Percentiles rank a stretch among this genome's conserved stretches.
phyloP scores from a whole-genome alignment of 2,113 vertebrate species.

The Pachyramphus minor region DNA sequence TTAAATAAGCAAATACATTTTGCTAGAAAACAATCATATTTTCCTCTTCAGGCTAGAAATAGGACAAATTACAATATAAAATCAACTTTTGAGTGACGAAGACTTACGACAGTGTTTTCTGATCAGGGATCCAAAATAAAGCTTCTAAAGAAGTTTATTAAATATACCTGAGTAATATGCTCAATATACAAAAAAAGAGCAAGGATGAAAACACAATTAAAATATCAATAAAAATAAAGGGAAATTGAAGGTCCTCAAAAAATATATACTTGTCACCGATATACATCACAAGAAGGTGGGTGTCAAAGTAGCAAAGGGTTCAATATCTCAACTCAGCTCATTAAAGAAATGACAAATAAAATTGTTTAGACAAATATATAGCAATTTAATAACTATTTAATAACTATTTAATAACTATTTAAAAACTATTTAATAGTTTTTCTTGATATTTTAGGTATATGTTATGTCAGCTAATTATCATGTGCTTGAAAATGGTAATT shows the following conservation, averaged over 20 bases:
- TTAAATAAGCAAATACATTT: not conserved
- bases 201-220: not conserved
- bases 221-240: not conserved
- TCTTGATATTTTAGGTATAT: not conserved
- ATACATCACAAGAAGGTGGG: fast-evolving
- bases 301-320: not conserved
- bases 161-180: not conserved
- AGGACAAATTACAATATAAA: not conserved
- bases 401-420: no score
- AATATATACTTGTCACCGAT: not conserved
- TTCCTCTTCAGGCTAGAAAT: not conserved
- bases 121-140: not conserved
- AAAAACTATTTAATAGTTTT: not conserved
- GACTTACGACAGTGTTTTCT: not conserved
- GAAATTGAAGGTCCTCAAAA: not conserved
- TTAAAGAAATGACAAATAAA: not conserved
- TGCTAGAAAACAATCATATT: not conserved
- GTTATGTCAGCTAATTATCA: not conserved
- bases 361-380: not conserved
- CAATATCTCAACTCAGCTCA: not conserved
- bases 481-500: not conserved
- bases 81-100: not conserved
- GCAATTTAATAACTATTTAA: no score
- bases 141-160: not conserved
- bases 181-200: not conserved